Evolutionary conservation across 2,888 invertebrate genomes (phyloP).

Genomic region (Rotaria magnacalcarata): DNA sequence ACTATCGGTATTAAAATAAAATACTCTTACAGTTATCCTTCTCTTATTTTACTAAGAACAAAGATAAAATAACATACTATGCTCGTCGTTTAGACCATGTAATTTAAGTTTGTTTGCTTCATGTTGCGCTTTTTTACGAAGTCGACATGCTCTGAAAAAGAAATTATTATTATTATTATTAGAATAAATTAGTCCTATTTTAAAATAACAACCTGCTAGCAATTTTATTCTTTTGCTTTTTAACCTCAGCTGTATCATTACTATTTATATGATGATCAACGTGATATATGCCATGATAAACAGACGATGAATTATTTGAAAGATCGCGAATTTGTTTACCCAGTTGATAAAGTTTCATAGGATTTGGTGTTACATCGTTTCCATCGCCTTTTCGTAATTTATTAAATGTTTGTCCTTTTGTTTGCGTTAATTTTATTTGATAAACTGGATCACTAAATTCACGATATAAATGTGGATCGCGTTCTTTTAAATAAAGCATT

Average conservation of each 20-base stretch:
- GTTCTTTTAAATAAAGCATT: slow-evolving; percentile 64
- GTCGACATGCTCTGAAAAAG: slow-evolving; percentile 73
- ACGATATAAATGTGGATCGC: slow-evolving; percentile 84
- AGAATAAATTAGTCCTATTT: background rate
- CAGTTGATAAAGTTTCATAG: slow-evolving; percentile 80
- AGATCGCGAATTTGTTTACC: slow-evolving; percentile 89
- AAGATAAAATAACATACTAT: slow-evolving; percentile 69
- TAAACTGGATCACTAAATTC: slow-evolving; percentile 90
- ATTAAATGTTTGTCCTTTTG: slow-evolving; percentile 39
- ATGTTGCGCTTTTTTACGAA: slow-evolving; percentile 97
- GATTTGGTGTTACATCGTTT: slow-evolving; percentile 90
- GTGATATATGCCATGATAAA: background rate
- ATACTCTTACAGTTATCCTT: background rate
- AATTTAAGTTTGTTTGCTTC: slow-evolving; percentile 95
- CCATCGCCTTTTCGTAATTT: slow-evolving; percentile 93
- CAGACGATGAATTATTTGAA: slow-evolving; percentile 52
- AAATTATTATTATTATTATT: background rate
- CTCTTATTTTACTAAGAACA: background rate
- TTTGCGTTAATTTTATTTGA: slow-evolving; percentile 68
- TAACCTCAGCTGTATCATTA: slow-evolving; percentile 43
- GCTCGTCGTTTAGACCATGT: slow-evolving; percentile 84
- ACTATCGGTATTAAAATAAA: background rate
- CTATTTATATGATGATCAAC: background rate
- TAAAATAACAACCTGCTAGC: slow-evolving; percentile 68
- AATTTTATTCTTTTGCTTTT: slow-evolving; percentile 93